A percentile compares a stretch with the other conserved stretches of the same genome.
Evolutionary conservation across 2,888 invertebrate genomes (phyloP).

Genomic region (Dinocampus coccinellae): DNA sequence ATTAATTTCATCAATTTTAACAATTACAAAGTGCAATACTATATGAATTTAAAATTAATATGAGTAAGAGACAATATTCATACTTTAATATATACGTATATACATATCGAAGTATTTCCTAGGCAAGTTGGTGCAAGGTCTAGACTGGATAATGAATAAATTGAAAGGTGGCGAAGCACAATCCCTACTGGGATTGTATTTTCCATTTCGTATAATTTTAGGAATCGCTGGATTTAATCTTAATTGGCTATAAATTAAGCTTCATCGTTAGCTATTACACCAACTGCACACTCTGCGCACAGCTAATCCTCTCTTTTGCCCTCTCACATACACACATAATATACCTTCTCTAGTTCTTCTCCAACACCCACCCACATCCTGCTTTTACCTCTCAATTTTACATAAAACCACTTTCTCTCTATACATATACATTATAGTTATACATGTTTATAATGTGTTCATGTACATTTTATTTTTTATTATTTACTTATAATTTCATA

Average conservation of each 20-base stretch:
- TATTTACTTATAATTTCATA: too few relatives aligned
- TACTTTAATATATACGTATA: too few relatives aligned
- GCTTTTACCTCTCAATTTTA: slow-evolving; percentile 16
- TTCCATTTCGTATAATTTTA: slow-evolving; percentile 45
- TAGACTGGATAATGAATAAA: slow-evolving; percentile 49
- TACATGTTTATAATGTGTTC: slow-evolving; percentile 2
- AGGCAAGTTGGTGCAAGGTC: slow-evolving; percentile 21
- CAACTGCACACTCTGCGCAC: slow-evolving; percentile 26
- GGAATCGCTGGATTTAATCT: slow-evolving; percentile 54
- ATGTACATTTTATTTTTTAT: slow-evolving; percentile 15
- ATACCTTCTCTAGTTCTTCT: slow-evolving; percentile 6
- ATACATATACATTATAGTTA: not conserved
- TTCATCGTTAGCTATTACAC: slow-evolving; percentile 42
- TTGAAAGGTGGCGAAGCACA: slow-evolving; percentile 36
- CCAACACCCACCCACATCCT: not conserved
- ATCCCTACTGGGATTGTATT: slow-evolving; percentile 38
- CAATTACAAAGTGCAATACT: slow-evolving; percentile 18
- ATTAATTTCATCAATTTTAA: not conserved
- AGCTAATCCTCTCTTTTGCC: slow-evolving; percentile 43
- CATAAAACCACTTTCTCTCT: slow-evolving; percentile 9
- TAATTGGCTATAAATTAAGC: slow-evolving; percentile 52
- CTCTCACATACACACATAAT: slow-evolving; percentile 16
- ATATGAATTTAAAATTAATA: slow-evolving; percentile 20
- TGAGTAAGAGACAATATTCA: slow-evolving; percentile 1
- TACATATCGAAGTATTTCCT: not conserved